Evolutionary conservation across 2,888 invertebrate genomes (phyloP), one percentile per base, ranked within the genome.

Genomic region (Apocheima hispidaria): DNA sequence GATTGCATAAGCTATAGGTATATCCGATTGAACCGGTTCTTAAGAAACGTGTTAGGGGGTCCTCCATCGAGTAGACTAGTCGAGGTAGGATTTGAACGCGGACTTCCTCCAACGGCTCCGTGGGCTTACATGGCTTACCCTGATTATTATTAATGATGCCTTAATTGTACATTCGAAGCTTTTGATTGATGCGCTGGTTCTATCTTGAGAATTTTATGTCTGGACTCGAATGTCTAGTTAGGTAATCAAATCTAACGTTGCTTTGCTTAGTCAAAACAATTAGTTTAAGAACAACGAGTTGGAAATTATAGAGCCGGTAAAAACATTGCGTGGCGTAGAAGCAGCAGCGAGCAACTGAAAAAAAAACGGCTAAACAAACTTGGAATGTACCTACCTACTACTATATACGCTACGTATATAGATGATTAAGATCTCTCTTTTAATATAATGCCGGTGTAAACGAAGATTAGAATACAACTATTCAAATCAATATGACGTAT

Each of bases 21-120:
- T 82, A 83, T 71, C 78, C 52, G 56, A 61, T 55, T 83, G 83
- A 88, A 92, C 92, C 92, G 92, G 92, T 92, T 92, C 86, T 72
- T 66, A 79, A 81, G 84, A 88, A 90, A 90, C 91, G 86, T 89
- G 90, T 91, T 89, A 90, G 89, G 88, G 89, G 89, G 88, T 87
- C 83, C 73, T 81, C 78, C 60, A 26, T 20, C 26, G 12, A 35
- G 20, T 6, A 54, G 56, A 53, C 65, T 60, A 55, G 52, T 56
- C 54, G 56, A 68, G 65, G 65, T 62, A 64, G 52, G 41, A 60
- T 60, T 64, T 44, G 52, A 56, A 53, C 56, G 56, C 63, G 57
- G 60, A 63, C 64, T 66, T 68, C 65, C 66, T 66, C 44, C 48
- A 41, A 46, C 43, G 55, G 35, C n/a, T 36, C 33, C 5, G 43